These are phyloP conservation scores for Dendrocincla tyrannina DNA, from an alignment of 2,797 vertebrate species.

Conservation along the genomic window DNA sequence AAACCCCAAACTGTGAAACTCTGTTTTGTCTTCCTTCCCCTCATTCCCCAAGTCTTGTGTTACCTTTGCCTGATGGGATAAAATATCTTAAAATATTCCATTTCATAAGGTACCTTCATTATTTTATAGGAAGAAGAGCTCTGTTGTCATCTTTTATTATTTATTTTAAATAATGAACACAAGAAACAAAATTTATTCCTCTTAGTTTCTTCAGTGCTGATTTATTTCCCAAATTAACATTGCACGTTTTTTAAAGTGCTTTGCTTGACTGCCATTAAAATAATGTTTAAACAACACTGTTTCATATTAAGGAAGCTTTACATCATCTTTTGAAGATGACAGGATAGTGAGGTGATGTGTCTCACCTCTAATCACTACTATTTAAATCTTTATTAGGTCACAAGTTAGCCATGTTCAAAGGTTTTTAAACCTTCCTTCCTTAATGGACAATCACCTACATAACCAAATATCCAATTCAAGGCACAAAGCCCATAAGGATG, in stretches of 20 bases:
- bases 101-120: constrained; percentile 9
- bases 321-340: neutral
- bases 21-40: neutral
- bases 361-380: neutral
- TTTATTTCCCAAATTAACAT: neutral
- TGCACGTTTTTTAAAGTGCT: neutral
- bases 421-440: neutral
- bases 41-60: neutral
- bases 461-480: neutral
- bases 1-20: neutral
- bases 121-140: neutral
- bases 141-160: neutral
- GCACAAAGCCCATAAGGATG: neutral
- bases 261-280: neutral
- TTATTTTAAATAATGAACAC: neutral
- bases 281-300: neutral
- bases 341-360: neutral
- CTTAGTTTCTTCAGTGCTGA: neutral
- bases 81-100: neutral
- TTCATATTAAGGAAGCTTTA: neutral
- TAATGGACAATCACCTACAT: neutral
- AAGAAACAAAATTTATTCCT: neutral
- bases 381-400: neutral
- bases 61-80: neutral
- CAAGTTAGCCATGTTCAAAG: neutral